These are phyloP conservation scores for Barbus barbus DNA, from an alignment of 2,113 vertebrate species.

Conservation along the genomic window DNA sequence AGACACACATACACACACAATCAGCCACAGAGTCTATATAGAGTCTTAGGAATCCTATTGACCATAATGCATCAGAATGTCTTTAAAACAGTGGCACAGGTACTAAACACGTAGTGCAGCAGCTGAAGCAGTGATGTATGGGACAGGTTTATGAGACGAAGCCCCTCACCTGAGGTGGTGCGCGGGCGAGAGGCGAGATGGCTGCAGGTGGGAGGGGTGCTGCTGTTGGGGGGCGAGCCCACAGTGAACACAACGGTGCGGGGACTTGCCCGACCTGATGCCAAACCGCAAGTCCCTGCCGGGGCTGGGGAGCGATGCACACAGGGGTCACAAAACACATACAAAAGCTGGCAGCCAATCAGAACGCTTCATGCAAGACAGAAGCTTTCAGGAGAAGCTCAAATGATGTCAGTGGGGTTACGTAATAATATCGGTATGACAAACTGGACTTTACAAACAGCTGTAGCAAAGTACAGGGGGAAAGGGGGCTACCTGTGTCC, in stretches of 20 bases:
- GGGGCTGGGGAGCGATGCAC: slow-evolving; percentile 74
- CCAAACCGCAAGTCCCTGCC: slow-evolving; percentile 76
- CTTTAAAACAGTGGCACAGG: background rate
- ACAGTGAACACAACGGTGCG: slow-evolving; percentile 93
- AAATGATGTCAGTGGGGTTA: too few species aligned
- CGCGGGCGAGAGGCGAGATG: slow-evolving; percentile 87
- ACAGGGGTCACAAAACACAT: background rate
- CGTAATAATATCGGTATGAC: too few species aligned
- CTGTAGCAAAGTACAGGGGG: too few species aligned
- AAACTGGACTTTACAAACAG: too few species aligned
- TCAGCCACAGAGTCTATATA: background rate
- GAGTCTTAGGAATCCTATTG: background rate
- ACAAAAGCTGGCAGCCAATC: too few species aligned
- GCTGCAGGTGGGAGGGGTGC: slow-evolving; percentile 86
- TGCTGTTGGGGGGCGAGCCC: slow-evolving; percentile 90
- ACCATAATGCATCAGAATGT: background rate
- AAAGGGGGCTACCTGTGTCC: too few species aligned
- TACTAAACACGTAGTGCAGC: background rate
- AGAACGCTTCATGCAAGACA: too few species aligned
- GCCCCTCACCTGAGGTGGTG: slow-evolving; percentile 87
- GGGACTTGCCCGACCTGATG: slow-evolving; percentile 73
- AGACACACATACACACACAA: slow-evolving; percentile 19
- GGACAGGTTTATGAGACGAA: background rate
- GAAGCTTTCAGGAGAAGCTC: too few species aligned
- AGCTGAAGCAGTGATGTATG: background rate